phyloP scores from a whole-genome alignment of 2,797 vertebrate species.

The Enteromius trimaculatus region DNA sequence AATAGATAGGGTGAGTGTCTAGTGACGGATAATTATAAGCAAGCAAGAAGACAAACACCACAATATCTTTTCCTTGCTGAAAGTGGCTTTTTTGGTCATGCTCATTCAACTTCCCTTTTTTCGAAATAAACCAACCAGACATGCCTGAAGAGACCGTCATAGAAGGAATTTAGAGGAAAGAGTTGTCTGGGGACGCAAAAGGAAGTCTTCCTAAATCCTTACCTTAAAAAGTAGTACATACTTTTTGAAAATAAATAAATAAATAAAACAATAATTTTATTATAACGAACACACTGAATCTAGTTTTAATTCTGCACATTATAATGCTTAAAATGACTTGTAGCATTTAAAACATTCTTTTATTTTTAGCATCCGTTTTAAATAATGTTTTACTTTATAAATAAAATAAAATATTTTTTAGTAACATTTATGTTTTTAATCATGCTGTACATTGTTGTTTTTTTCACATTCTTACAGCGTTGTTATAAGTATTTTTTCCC shows the following conservation, averaged over 20 bases:
- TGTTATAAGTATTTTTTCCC: neutral
- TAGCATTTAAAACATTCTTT: neutral
- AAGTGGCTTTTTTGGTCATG: slow-evolving; percentile 4
- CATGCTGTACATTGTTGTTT: neutral
- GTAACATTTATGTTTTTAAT: neutral
- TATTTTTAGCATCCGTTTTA: too few relatives aligned
- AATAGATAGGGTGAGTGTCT: slow-evolving; percentile 32
- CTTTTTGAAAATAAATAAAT: neutral
- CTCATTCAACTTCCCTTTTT: neutral
- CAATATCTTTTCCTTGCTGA: slow-evolving; percentile 26
- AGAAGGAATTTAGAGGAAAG: slow-evolving; percentile 19
- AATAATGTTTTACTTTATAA: too few relatives aligned
- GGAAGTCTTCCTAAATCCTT: neutral
- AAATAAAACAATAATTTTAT: neutral
- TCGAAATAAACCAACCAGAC: slow-evolving; percentile 48
- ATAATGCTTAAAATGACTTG: neutral
- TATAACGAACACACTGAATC: neutral
- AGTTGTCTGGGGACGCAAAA: neutral
- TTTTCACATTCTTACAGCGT: neutral
- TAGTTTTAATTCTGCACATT: neutral
- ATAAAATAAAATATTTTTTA: too few relatives aligned
- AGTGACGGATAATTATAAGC: neutral
- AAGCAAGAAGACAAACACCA: slow-evolving; percentile 25
- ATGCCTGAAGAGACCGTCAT: slow-evolving; percentile 26
- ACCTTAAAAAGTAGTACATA: neutral